Evolutionary conservation across 2,888 invertebrate species (phyloP).

Genomic region (Sarcophaga variegata): DNA sequence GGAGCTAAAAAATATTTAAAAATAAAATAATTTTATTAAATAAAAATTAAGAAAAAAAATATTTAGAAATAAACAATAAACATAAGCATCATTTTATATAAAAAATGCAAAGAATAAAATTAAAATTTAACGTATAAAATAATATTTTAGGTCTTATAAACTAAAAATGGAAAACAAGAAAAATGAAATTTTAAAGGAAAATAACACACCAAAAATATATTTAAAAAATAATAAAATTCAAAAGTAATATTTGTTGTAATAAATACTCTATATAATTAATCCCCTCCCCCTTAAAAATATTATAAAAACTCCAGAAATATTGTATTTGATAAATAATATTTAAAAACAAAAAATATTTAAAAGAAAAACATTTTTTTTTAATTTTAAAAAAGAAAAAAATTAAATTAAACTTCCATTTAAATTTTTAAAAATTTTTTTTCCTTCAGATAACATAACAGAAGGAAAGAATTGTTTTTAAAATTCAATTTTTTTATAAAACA

Average conservation of each 20-base stretch:
- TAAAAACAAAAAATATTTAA: slow-evolving; percentile 16
- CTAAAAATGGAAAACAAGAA: slow-evolving; percentile 50
- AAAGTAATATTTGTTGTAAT: slow-evolving; percentile 78
- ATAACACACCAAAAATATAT: slow-evolving; percentile 42
- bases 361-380: slow-evolving; percentile 39
- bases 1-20: slow-evolving; percentile 74
- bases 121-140: slow-evolving; percentile 72
- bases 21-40: slow-evolving; percentile 58
- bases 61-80: slow-evolving; percentile 69
- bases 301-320: slow-evolving; percentile 67
- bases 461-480: no score
- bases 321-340: neutral
- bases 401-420: neutral
- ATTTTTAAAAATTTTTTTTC: neutral
- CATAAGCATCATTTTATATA: slow-evolving; percentile 78
- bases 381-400: slow-evolving; percentile 34
- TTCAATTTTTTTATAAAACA: neutral
- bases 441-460: no score
- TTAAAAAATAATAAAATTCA: slow-evolving; percentile 74
- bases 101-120: slow-evolving; percentile 38
- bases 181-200: slow-evolving; percentile 2
- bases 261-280: slow-evolving; percentile 35
- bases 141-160: slow-evolving; percentile 63
- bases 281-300: slow-evolving; percentile 14
- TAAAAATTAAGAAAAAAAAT: slow-evolving; percentile 65